Conservation (phyloP, 2,113 vertebrate species). For the Glareola pratincola region DNA sequence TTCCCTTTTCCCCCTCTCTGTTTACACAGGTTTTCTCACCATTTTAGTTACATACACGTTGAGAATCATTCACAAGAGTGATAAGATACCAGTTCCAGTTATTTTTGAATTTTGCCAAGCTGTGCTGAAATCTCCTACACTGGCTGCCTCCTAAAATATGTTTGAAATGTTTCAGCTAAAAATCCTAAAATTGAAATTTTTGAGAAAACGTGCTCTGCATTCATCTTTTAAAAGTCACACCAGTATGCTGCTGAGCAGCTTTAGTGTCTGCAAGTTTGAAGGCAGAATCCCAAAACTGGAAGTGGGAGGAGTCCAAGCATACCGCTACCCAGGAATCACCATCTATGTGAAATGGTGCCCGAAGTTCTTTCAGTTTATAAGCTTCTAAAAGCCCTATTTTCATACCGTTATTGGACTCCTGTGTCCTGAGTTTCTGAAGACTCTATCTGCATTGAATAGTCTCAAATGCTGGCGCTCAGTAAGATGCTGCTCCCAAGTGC, state of each 20-base stretch:
- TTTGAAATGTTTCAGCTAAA: not conserved
- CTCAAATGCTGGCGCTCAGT: not conserved
- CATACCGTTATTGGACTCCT: not conserved
- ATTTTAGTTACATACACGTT: not conserved
- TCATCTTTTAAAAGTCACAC: not conserved
- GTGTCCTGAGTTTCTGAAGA: not conserved
- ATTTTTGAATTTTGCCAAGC: not conserved
- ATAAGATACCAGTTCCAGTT: not conserved
- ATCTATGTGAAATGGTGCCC: not conserved
- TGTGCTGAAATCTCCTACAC: not conserved
- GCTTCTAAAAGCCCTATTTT: not conserved
- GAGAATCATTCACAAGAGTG: not conserved
- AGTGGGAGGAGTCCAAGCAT: not conserved
- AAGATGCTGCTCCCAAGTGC: not conserved
- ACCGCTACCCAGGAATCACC: not conserved
- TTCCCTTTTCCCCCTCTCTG: not conserved
- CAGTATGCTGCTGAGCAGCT: not conserved
- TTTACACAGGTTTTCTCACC: slow-evolving; percentile 18
- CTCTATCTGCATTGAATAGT: not conserved
- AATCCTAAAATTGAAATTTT: not conserved
- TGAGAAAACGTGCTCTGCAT: not conserved
- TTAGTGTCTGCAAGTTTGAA: not conserved
- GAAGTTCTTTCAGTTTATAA: not conserved
- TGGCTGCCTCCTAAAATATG: not conserved
- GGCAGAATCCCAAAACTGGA: not conserved